Evolutionary conservation across 2,797 vertebrate genomes (phyloP).

Genomic region (Chelidonichthys spinosus): DNA sequence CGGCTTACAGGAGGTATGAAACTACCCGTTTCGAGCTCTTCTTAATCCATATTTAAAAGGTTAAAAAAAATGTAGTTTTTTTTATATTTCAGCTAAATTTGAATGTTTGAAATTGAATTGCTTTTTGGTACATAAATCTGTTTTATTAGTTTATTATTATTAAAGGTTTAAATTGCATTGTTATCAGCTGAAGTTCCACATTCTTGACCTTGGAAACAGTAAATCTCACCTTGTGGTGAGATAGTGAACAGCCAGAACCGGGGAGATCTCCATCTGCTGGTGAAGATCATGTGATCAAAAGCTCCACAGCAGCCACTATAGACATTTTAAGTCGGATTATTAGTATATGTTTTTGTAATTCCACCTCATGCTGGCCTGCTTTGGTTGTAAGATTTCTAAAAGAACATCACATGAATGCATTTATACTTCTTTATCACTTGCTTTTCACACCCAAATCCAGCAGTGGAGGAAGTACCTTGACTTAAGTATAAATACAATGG

Average conservation of each 20-base stretch:
- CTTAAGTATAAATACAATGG: too few species aligned
- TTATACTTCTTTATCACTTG: too few species aligned
- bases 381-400: too few species aligned
- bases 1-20: slow-evolving; percentile 21
- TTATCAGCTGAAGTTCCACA: background rate
- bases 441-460: too few species aligned
- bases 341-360: background rate
- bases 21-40: background rate
- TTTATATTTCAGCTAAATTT: background rate
- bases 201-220: background rate
- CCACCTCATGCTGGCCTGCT: too few species aligned
- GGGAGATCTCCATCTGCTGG: too few species aligned
- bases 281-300: too few species aligned
- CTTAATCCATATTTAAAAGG: background rate
- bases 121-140: background rate
- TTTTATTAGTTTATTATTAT: background rate
- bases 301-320: background rate
- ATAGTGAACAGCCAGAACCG: too few species aligned
- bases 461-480: too few species aligned
- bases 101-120: background rate
- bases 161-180: background rate
- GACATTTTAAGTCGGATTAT: background rate
- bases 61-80: background rate
- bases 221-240: background rate
- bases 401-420: too few species aligned